Base-by-base conservation (phyloP, 2,888 invertebrate species). In the Anthoptus insignis region DNA sequence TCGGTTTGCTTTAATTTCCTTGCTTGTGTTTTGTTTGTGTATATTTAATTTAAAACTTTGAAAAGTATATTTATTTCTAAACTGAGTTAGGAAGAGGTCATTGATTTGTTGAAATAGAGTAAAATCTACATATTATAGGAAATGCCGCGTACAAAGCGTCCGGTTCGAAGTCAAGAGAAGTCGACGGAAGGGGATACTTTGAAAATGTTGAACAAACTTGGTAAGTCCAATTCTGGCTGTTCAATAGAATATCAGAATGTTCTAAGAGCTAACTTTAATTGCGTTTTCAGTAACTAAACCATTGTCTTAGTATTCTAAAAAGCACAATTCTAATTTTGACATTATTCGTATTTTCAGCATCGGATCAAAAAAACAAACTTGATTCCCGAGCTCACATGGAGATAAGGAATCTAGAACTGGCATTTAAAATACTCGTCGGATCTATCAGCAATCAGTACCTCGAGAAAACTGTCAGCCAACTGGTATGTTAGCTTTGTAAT, bases 111-210 rank as follows among this genome's bases (percentile, higher is more conserved):
- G n/a, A n/a, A n/a, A n/a, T n/a, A n/a, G n/a, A n/a, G n/a, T n/a
- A n/a, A n/a, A n/a, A n/a, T n/a, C n/a, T n/a, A n/a, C n/a, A n/a
- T n/a, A 27, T 7, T 14, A 21, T 32, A 47, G 22, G 82, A 79
- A 79, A 93, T 93, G 93, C 91, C 92, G 16, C 82, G 93, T 65
- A 93, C 93, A 16, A 93, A 93, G 76, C 83, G 87, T 34, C 91
- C 92, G 9, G 82, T 74, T 3, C 82, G 78, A 47, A 87, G 83
- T 71, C 81, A 80, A 67, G 89, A 89, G 58, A 88, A 88, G 72
- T 60, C 73, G 1, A 63, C 72, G 3, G 89, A 86, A 67, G 78
- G 81, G 1, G 75, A 87, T 66, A 76, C 75, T 7, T 68, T 82
- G 60, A 89, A 88, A 68, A 89, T 86, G 75, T 74, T 90, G 1